Base-by-base conservation (phyloP, 2,797 vertebrate species). In the Xenentodon cancila region DNA sequence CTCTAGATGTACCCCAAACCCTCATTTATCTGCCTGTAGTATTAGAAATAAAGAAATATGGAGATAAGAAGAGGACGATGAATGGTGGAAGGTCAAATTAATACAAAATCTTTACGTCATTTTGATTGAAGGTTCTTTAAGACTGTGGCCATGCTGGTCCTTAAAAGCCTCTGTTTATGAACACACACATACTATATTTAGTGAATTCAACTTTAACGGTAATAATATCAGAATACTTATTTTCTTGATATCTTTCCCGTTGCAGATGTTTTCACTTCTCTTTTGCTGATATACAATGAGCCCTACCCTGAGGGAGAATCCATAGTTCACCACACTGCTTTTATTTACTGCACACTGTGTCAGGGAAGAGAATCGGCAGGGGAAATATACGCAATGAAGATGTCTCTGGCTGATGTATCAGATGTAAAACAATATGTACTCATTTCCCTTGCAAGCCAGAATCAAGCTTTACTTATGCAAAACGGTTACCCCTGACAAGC, bases 381-480 rank as follows among this genome's bases (percentile, higher is more conserved):
- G 34, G 22, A 57, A 43, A 73, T 51, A 56, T 60, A 78, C 62
- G 44, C 55, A 32, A 63, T 68, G 52, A 78, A 68, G 68, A 80
- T 30, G 71, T 71, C 22, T 9, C 62, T 73, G 61, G 51, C 64
- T 46, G 16, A 64, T 32, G 48, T 59, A 62, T 86, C 62, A 67
- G 64, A 83, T 80, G 75, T 75, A 79, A 79, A 88, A 76, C 70
- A 80, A 59, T 58, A 68, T 68, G 40, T 40, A 57, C 34, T 37
- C 27, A 68, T 79, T 82, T 69, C 59, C 60, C 61, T 83, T 54
- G 57, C 53, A 56, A 59, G 68, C 65, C 59, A 55, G 43, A 72
- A 70, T 63, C 48, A 49, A 74, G 59, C 60, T 77, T 77, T 76
- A 82, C 58, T 78, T 77, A 84, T 89, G 80, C 81, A 89, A 90